Percentiles rank a stretch among this genome's conserved stretches.
Conservation (phyloP, 2,113 vertebrate species). For the Terrapene triunguis region DNA sequence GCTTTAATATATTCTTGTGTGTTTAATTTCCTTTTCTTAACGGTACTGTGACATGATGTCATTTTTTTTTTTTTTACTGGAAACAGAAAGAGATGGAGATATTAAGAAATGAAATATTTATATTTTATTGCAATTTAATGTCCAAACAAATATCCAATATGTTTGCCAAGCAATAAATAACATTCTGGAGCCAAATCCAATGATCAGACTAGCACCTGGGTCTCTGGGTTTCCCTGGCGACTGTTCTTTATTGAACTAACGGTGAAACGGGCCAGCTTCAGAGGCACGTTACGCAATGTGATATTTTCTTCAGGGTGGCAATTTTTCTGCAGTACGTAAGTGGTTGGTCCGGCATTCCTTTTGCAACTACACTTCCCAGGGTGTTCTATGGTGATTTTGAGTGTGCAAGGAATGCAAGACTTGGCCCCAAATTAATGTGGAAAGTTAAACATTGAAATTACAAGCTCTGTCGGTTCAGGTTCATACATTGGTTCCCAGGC, state of each 20-base stretch:
- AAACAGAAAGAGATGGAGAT: conserved; percentile 66
- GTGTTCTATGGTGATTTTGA: neutral
- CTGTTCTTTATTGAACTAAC: conserved; percentile 61
- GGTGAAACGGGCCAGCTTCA: conserved; percentile 26
- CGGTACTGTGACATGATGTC: conserved; percentile 30
- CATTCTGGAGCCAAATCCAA: conserved; percentile 46
- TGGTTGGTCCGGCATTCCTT: neutral
- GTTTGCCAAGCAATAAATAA: conserved; percentile 53
- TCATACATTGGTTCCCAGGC: neutral
- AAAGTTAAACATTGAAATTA: conserved; percentile 23
- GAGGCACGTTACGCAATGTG: conserved; percentile 20
- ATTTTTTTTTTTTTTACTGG: conserved; percentile 6
- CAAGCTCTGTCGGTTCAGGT: neutral
- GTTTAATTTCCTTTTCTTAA: conserved; percentile 74
- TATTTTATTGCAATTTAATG: conserved; percentile 49
- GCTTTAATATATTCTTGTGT: conserved; percentile 42
- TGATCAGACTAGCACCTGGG: conserved; percentile 51
- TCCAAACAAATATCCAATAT: conserved; percentile 58
- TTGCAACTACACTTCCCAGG: neutral
- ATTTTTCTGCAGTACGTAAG: conserved; percentile 37
- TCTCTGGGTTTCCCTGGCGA: conserved; percentile 53
- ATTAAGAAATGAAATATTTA: conserved; percentile 56
- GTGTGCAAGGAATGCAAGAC: neutral
- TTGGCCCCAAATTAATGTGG: neutral
- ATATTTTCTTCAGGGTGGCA: conserved; percentile 54